phyloP scores from a whole-genome alignment of 2,113 vertebrate genomes.

The Panthera tigris region DNA sequence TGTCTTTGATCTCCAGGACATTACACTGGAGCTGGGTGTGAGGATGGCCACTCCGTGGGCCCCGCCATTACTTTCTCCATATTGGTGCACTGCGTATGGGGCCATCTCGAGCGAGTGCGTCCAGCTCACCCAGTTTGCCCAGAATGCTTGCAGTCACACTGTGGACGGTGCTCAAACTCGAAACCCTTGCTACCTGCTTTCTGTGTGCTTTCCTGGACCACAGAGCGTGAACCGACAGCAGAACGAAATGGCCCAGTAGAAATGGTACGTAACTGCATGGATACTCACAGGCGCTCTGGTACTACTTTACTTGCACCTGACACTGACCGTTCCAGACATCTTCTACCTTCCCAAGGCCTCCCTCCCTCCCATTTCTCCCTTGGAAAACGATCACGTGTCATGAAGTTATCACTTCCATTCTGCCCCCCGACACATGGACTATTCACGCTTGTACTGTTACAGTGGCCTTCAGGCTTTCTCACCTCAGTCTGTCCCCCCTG shows the following conservation, averaged over 20 bases:
- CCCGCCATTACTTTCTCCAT: rapidly evolving
- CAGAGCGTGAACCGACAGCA: background rate
- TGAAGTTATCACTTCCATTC: background rate
- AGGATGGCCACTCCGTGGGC: rapidly evolving
- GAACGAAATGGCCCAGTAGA: background rate
- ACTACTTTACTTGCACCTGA: background rate
- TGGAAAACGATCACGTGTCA: background rate
- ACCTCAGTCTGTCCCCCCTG: background rate
- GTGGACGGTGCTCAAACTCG: rapidly evolving
- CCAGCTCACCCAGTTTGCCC: background rate
- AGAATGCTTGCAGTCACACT: rapidly evolving
- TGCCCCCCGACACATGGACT: background rate
- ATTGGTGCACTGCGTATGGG: background rate
- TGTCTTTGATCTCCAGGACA: background rate
- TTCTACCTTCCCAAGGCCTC: background rate
- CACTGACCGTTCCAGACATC: background rate
- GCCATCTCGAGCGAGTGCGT: rapidly evolving
- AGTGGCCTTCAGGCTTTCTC: background rate
- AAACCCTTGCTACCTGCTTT: background rate
- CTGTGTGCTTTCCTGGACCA: background rate
- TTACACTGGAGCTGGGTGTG: background rate
- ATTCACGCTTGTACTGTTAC: rapidly evolving
- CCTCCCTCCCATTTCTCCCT: background rate
- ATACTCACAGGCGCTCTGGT: too few relatives aligned
- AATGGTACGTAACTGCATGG: background rate